A percentile compares a stretch with the other conserved stretches of the same genome.
Evolutionary conservation across 2,797 vertebrate species (phyloP).

Genomic region (Gadopsis marmoratus): DNA sequence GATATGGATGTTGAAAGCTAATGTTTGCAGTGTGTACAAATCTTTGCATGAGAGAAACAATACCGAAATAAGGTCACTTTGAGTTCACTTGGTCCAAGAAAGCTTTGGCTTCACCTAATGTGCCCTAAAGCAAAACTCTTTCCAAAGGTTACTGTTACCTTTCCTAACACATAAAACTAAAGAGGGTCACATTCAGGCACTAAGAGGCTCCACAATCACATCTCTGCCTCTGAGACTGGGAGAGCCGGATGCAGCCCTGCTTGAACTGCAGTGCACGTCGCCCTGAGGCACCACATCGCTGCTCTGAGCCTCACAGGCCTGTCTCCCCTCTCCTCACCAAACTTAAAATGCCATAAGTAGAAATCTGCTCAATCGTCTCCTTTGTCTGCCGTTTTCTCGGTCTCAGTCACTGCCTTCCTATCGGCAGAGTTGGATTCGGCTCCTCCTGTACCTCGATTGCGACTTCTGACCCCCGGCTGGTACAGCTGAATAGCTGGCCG

Average conservation of each 20-base stretch:
- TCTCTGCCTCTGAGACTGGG: conserved; percentile 61
- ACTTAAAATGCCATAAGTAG: conserved; percentile 31
- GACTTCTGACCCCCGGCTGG: conserved; percentile 93
- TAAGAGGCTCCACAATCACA: conserved; percentile 65
- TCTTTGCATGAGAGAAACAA: conserved; percentile 74
- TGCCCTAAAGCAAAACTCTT: conserved; percentile 68
- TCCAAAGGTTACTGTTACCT: conserved; percentile 57
- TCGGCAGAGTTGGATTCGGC: conserved; percentile 85
- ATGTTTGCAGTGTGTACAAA: conserved; percentile 31
- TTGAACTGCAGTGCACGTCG: conserved; percentile 35
- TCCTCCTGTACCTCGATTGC: conserved; percentile 77
- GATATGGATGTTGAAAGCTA: conserved; percentile 42
- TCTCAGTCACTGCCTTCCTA: conserved; percentile 88
- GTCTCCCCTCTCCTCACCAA: conserved; percentile 40
- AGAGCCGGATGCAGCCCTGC: conserved; percentile 61
- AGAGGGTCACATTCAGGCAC: conserved; percentile 78
- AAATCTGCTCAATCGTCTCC: conserved; percentile 86
- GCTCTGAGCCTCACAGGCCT: conserved; percentile 66
- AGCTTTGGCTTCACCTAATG: conserved; percentile 88
- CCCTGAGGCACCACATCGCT: conserved; percentile 48
- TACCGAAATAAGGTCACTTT: conserved; percentile 92
- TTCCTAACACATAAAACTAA: conserved; percentile 68
- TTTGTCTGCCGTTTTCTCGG: conserved; percentile 87
- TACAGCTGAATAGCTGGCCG: conserved; percentile 98
- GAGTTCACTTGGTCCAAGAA: conserved; percentile 87